Evolutionary conservation across 2,797 vertebrate species (phyloP).

Genomic region (Danio albolineatus): DNA sequence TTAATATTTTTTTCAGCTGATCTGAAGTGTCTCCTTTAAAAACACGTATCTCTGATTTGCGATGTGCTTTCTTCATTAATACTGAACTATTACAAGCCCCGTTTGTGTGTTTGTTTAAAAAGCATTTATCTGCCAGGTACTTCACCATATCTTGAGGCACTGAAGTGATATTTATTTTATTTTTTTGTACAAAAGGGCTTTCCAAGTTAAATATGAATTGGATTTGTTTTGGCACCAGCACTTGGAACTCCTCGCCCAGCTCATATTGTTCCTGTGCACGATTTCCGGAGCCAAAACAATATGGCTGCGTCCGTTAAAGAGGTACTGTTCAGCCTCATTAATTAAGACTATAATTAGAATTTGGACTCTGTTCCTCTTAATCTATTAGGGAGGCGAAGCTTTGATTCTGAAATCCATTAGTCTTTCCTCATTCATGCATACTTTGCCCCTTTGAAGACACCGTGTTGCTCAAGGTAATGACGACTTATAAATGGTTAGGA

Average conservation of each 20-base stretch:
- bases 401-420: slow-evolving; percentile 68
- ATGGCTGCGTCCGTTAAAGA: slow-evolving; percentile 57
- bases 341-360: slow-evolving; percentile 72
- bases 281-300: slow-evolving; percentile 67
- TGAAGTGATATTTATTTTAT: slow-evolving; percentile 54
- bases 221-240: slow-evolving; percentile 56
- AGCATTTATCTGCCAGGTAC: slow-evolving; percentile 33
- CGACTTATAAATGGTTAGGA: slow-evolving; percentile 59
- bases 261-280: slow-evolving; percentile 49
- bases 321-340: slow-evolving; percentile 64
- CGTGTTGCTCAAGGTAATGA: slow-evolving; percentile 64
- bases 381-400: slow-evolving; percentile 64
- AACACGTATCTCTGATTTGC: slow-evolving; percentile 56
- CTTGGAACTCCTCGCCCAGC: slow-evolving; percentile 47
- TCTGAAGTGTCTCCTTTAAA: slow-evolving; percentile 56
- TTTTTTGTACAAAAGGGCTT: slow-evolving; percentile 53
- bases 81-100: slow-evolving; percentile 60
- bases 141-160: slow-evolving; percentile 28
- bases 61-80: slow-evolving; percentile 32
- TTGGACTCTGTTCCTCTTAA: slow-evolving; percentile 64
- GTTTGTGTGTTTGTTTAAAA: slow-evolving; percentile 48
- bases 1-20: slow-evolving; percentile 60
- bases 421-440: slow-evolving; percentile 67
- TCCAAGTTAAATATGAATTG: slow-evolving; percentile 64
- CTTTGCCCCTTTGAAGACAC: slow-evolving; percentile 56